Base-by-base conservation (phyloP, 1,140 invertebrate species). In the Aphaenogaster floridana region DNA sequence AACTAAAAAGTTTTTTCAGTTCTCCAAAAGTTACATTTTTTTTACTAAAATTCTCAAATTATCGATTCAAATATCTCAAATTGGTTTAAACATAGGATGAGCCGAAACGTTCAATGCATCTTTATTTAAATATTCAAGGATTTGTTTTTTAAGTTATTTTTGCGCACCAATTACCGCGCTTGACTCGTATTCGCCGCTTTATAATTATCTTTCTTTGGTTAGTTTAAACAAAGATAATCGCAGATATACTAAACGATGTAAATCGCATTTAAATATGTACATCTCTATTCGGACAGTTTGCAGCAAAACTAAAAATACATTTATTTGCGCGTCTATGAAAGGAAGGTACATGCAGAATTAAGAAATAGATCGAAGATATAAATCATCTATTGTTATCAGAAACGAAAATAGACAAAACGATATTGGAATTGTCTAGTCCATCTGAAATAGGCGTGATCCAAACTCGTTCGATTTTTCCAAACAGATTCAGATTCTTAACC, bases 401-500 rank as follows among this genome's bases (percentile, higher is more conserved):
- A 54, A 54, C 0, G 13, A 11, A 28, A 36, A 36, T 4, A 17
- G 9, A 39, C 5, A n/a, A 34, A 69, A n/a, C 34, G 13, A 36
- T 57, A 52, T 61, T 17, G 13, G 34, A 13, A 69, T 69, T 17
- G 15, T 17, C 11, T 1, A 48, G 21, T 42, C 2, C 9, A 21
- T 21, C 3, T 69, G 66, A 17, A 13, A 69, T 48, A 69, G 11
- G 3, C 4, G 39, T 68, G 28, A 28, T 48, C 2, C 2, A 69
- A 69, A 69, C 13, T 48, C 28, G 39, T 45, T 45, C 17, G 17
- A 66, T 69, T 69, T 48, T 28, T 21, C 39, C 17, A 17, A 52
- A 9, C 34, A 36, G n/a, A 77, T 77, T 52, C 8, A 36, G 77
- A 90, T 86, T 91, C 76, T 66, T 50, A 91, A 72, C 89, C 89